Conservation (phyloP, 2,888 invertebrate genomes). For the Synanthedon myopaeformis region DNA sequence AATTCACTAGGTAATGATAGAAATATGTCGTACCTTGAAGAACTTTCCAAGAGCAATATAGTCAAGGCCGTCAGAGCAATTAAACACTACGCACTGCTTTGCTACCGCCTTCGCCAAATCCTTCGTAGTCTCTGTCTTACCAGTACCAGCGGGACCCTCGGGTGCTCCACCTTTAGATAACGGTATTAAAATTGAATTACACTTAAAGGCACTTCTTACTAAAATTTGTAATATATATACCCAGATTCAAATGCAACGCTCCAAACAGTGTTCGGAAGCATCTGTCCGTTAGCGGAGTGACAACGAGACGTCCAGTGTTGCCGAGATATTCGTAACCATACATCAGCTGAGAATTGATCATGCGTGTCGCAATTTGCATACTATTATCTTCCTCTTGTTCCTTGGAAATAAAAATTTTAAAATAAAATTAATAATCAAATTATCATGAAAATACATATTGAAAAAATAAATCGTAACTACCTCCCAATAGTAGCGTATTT, state of each 20-base stretch:
- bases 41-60: constrained; percentile 94
- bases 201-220: constrained; percentile 1
- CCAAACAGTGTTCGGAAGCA: constrained; percentile 94
- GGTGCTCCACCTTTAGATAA: constrained; percentile 77
- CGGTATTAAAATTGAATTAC: constrained; percentile 1
- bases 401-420: no score
- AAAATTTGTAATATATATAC: constrained; percentile 25
- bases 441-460: no score
- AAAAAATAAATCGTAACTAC: constrained; percentile 34
- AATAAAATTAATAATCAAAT: no score
- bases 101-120: constrained; percentile 96
- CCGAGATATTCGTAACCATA: constrained; percentile 97
- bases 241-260: constrained; percentile 88
- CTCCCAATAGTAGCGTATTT: constrained; percentile 88
- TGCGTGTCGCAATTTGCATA: constrained; percentile 77
- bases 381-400: constrained; percentile 45
- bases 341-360: constrained; percentile 89
- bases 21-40: constrained; percentile 73
- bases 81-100: constrained; percentile 96
- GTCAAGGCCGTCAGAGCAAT: constrained; percentile 95
- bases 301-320: constrained; percentile 87
- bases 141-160: constrained; percentile 86
- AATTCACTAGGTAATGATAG: background rate
- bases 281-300: constrained; percentile 93
- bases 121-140: constrained; percentile 94